phyloP scores from a whole-genome alignment of 2,113 vertebrate genomes.

The Herpetotheres cachinnans region DNA sequence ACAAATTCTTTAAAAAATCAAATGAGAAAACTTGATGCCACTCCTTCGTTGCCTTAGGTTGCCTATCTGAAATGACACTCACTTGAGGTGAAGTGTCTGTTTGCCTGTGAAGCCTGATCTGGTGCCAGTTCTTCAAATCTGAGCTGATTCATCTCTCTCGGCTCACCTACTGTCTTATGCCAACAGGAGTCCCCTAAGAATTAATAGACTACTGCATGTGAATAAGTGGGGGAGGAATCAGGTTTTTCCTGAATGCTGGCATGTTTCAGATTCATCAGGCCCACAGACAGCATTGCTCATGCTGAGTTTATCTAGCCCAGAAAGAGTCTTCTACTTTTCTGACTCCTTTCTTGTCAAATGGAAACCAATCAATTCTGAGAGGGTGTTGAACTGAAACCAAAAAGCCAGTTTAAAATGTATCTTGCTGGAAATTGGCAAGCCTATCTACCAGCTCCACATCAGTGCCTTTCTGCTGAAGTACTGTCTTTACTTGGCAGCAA shows the following conservation, averaged over 20 bases:
- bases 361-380: slow-evolving; percentile 43
- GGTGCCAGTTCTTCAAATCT: neutral
- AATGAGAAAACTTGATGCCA: neutral
- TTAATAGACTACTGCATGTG: neutral
- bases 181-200: neutral
- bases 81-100: neutral
- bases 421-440: slow-evolving; percentile 32
- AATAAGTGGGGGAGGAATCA: neutral
- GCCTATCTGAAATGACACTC: neutral
- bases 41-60: neutral
- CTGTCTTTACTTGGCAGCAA: slow-evolving; percentile 54
- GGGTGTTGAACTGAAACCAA: slow-evolving; percentile 31
- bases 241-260: neutral
- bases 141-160: neutral
- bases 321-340: slow-evolving; percentile 23
- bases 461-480: slow-evolving; percentile 37
- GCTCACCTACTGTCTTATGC: neutral
- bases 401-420: neutral
- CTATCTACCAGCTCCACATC: slow-evolving; percentile 47
- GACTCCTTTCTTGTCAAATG: slow-evolving; percentile 41
- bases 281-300: neutral
- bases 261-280: neutral
- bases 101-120: neutral
- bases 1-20: neutral
- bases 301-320: neutral